phyloP scores from a whole-genome alignment of 2,888 invertebrate species.

The Eristalis arbustorum region DNA sequence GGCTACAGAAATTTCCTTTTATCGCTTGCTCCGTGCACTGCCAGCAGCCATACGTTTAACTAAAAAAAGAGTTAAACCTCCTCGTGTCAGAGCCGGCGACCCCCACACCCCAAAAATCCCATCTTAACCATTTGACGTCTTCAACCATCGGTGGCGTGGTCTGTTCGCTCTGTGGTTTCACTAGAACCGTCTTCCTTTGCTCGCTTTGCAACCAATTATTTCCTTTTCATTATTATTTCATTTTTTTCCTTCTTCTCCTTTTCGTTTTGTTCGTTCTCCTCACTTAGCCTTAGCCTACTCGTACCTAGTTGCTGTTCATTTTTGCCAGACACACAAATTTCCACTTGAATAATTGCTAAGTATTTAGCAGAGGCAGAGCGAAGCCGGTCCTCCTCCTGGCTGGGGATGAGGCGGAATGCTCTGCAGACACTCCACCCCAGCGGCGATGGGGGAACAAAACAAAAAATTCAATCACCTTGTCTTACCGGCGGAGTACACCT shows the following conservation, averaged over 20 bases:
- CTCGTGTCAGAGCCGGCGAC: conserved; percentile 18
- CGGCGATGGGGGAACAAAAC: not conserved
- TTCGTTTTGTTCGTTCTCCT: not conserved
- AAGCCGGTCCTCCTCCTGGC: conserved; percentile 48
- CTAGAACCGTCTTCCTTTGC: conserved; percentile 28
- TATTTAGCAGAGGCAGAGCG: conserved; percentile 53
- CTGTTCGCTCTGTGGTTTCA: conserved; percentile 37
- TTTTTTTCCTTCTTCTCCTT: not conserved
- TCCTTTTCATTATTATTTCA: conserved; percentile 3
- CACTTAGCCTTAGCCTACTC: not conserved
- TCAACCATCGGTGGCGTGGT: not conserved
- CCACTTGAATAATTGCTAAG: conserved; percentile 67
- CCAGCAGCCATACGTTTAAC: conserved; percentile 19
- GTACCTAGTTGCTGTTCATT: conserved; percentile 36
- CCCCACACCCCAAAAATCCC: conserved; percentile 36
- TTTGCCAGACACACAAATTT: conserved; percentile 67
- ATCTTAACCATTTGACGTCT: conserved; percentile 52
- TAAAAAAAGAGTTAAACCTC: conserved; percentile 44
- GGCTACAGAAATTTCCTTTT: conserved; percentile 44
- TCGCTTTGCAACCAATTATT: conserved; percentile 41
- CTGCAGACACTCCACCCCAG: not conserved
- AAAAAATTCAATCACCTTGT: not conserved
- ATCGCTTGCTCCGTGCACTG: conserved; percentile 19
- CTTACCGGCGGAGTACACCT: conserved; percentile 13
- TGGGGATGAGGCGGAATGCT: conserved; percentile 26